phyloP scores from a whole-genome alignment of 2,797 vertebrate genomes.

The Leptatherina wallacei region DNA sequence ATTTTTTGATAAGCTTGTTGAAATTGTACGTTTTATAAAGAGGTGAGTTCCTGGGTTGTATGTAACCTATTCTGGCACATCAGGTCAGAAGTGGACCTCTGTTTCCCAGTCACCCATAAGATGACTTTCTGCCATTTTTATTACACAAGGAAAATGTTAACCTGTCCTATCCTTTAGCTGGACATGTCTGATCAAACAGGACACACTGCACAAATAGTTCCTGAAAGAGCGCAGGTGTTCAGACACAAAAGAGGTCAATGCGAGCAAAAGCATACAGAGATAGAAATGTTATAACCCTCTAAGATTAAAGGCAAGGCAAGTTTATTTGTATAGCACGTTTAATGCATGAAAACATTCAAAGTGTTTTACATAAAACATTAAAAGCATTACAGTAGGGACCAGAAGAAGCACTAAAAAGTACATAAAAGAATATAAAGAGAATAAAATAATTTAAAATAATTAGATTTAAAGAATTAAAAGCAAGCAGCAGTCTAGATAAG shows the following conservation, averaged over 20 bases:
- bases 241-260: neutral
- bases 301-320: too few relatives aligned
- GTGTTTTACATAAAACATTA: too few relatives aligned
- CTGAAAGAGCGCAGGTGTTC: constrained; percentile 14
- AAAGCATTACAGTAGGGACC: too few relatives aligned
- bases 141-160: constrained; percentile 55
- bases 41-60: constrained; percentile 27
- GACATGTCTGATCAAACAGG: constrained; percentile 23
- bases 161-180: constrained; percentile 52
- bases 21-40: constrained; percentile 2
- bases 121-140: constrained; percentile 42
- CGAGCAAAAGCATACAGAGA: neutral
- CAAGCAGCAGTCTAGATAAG: too few relatives aligned
- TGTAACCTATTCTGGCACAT: constrained; percentile 31
- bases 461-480: too few relatives aligned
- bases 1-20: constrained; percentile 1
- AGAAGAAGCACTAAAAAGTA: too few relatives aligned
- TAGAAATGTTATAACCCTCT: too few relatives aligned
- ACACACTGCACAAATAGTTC: constrained; percentile 1
- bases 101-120: constrained; percentile 21
- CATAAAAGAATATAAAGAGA: too few relatives aligned
- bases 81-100: constrained; percentile 18
- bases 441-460: too few relatives aligned
- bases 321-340: too few relatives aligned
- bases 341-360: too few relatives aligned